Percentiles rank a stretch among this genome's conserved stretches.
Evolutionary conservation across 2,113 vertebrate species (phyloP).

Genomic region (Gymnobelideus leadbeateri): DNA sequence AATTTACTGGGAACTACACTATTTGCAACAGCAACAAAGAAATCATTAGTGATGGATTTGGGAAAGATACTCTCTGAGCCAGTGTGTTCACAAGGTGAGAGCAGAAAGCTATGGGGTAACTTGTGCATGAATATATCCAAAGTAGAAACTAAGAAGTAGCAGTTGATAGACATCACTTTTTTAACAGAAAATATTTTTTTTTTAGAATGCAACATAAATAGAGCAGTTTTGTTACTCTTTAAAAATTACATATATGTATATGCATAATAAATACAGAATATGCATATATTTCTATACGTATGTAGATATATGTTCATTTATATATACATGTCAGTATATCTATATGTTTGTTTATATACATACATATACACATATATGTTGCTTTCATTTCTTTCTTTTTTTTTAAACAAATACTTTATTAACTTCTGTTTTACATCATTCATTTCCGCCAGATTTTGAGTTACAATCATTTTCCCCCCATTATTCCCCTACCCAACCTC

Average conservation of each 20-base stretch:
- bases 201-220: background rate
- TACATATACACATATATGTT: background rate
- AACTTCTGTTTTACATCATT: too few species aligned
- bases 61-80: background rate
- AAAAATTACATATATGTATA: background rate
- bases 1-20: conserved; percentile 6
- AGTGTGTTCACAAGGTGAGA: background rate
- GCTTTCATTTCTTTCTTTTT: too few species aligned
- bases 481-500: too few species aligned
- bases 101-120: background rate
- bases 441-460: too few species aligned
- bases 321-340: background rate
- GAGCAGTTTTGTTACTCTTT: background rate
- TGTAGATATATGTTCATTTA: background rate
- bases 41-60: background rate
- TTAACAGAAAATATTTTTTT: conserved; percentile 30
- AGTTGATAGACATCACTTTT: background rate
- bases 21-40: conserved; percentile 33
- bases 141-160: background rate
- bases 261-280: background rate
- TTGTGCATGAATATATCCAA: background rate
- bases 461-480: too few species aligned
- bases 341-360: too few species aligned
- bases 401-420: too few species aligned
- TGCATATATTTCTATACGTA: too few species aligned